Evolutionary conservation across 1,140 invertebrate genomes (phyloP), one percentile per base, ranked within the genome.

Genomic region (Lethocerus indicus): DNA sequence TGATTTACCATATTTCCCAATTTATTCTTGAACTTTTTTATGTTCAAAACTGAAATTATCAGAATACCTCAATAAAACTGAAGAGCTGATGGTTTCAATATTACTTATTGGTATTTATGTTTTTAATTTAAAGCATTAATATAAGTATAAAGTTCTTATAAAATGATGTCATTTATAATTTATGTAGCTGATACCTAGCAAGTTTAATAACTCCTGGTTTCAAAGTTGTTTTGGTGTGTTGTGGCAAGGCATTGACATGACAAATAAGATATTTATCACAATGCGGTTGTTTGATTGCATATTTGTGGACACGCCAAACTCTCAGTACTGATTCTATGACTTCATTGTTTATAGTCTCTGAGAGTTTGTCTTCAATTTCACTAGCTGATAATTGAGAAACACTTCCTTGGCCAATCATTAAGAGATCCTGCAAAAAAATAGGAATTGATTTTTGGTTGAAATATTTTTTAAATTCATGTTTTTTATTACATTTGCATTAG

Each of bases 241-340:
- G 67, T 37, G 68, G 64, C 29, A 73, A 73, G 55, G 74, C 67
- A 57, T 85, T 86, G 12, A 86, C 73, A 9, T 79, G 63, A 60
- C 83, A 87, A 51, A 86, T 68, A 18, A 86, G 75, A 58, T 86
- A 82, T 50, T 71, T 73, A 53, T 81, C 79, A 63, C 83, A 87
- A 40, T 76, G 70, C 20, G 80, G 79, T 27, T 71, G 66, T 52
- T 74, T 72, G 6, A 71, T 66, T 2, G 76, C 74, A 68, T 79
- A 85, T 57, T 77, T 72, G 60, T 83, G 85, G 4, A 81, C 83
- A 46, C 83, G 41, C 55, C 58, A 63, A 55, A 71, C 80, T 58
- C 80, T 73, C 5, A 83, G 70, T 18, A 84, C 69, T 1, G 82
- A 82, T 58, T 81, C 79, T 28, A 87, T 80, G 18, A 86, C 71